A percentile compares a stretch with the other conserved stretches of the same genome.
These are phyloP conservation scores for Pavo muticus DNA, from an alignment of 2,113 vertebrate species.

Conservation along the genomic window DNA sequence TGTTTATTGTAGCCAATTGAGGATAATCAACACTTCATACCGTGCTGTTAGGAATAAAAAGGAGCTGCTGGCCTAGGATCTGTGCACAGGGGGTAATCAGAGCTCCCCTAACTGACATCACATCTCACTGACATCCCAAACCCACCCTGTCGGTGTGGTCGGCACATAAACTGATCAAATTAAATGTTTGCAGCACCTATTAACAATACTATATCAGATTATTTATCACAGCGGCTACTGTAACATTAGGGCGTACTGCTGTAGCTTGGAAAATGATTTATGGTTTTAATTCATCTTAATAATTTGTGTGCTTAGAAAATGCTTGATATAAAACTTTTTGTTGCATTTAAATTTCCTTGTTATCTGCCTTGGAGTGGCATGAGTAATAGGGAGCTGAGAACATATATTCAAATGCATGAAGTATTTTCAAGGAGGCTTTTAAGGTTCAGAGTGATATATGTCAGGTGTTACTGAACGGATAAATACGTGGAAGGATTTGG, in stretches of 20 bases:
- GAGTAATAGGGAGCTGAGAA: slow-evolving; percentile 34
- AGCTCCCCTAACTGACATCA: neutral
- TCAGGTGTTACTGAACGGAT: neutral
- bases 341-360: slow-evolving; percentile 72
- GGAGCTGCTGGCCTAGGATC: neutral
- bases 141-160: neutral
- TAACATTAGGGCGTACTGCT: neutral
- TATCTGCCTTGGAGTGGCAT: slow-evolving; percentile 39
- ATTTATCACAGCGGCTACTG: neutral
- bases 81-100: neutral
- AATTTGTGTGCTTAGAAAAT: slow-evolving; percentile 52
- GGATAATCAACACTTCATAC: neutral
- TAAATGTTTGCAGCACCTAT: slow-evolving; percentile 6
- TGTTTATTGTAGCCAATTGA: neutral
- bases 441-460: neutral
- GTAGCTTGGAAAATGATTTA: slow-evolving; percentile 55
- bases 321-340: slow-evolving; percentile 22
- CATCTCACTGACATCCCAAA: neutral
- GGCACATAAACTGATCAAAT: slow-evolving; percentile 12
- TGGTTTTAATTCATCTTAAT: slow-evolving; percentile 65
- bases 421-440: slow-evolving; percentile 26
- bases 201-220: neutral
- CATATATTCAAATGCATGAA: slow-evolving; percentile 23
- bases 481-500: neutral
- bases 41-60: neutral